Base-by-base conservation (phyloP, 2,113 vertebrate genomes). In the Columba livia region DNA sequence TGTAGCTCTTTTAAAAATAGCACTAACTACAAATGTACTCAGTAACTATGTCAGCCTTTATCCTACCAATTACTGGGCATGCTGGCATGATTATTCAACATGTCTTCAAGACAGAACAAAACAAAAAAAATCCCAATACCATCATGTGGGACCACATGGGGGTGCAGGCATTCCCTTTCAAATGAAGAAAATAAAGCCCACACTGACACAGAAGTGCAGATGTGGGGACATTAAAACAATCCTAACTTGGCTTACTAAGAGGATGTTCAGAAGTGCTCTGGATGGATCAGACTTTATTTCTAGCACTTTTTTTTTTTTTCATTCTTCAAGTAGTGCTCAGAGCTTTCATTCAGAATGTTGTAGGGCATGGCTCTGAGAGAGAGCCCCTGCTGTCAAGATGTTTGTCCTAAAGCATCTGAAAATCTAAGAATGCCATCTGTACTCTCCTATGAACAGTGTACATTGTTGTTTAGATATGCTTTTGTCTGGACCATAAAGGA, bases 1-100 rank as follows among this genome's bases (percentile, higher is more conserved):
- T 42, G 60, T 31, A 86, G 40, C 50, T 92, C 57, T 88, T 83
- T 91, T 79, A 94, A 94, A 95, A 96, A 89, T 89, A 96, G 42
- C 44, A 62, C 44, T 79, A 58, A 44, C 61, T 91, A 54, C 3
- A 0, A 94, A 91, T 74, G 74, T 44, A 78, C 62, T 71, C 17
- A 90, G 28, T 93, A 91, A 84, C 67, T 69, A 19, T 50, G 70
- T 96, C 74, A 91, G 81, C 56, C 53, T 93, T 92, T 69, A 72
- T 89, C 65, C 88, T 61, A 42, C 34, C 82, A 71, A 34, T 93
- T 74, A 29, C 60, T 81, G 50, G 40, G 54, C 31, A 1, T 75
- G 62, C 57, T 89, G 85, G 72, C 48, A n/a, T 38, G 62, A 57
- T 77, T 94, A 74, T 96, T 79, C 61, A 94, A 31, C 15, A 1